Percentiles rank a stretch among this genome's conserved stretches.
Evolutionary conservation across 2,113 vertebrate species (phyloP).

Genomic region (Rattus rattus): DNA sequence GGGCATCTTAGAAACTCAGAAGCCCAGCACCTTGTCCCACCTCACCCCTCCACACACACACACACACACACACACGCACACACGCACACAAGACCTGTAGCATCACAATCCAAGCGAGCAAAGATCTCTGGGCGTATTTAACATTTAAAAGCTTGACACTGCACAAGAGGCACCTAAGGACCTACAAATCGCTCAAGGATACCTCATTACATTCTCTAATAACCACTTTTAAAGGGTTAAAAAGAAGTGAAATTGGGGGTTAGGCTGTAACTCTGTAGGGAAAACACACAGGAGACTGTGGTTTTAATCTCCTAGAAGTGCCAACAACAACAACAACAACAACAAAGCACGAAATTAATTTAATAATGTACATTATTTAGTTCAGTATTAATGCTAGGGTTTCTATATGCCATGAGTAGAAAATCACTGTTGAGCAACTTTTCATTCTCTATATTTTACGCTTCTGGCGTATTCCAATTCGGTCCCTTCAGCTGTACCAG

Average conservation of each 20-base stretch:
- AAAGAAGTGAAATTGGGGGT: neutral
- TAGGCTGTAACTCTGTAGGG: neutral
- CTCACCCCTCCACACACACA: neutral
- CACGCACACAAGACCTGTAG: neutral
- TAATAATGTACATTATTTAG: neutral
- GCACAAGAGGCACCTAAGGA: neutral
- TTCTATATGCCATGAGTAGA: neutral
- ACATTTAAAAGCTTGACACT: neutral
- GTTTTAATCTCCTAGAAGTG: neutral
- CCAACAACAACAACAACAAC: neutral
- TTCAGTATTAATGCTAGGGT: neutral
- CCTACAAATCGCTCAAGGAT: rapidly evolving
- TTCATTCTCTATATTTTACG: neutral
- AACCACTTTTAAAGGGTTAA: neutral
- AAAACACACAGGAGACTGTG: neutral
- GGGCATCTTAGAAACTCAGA: neutral
- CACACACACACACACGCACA: too few species aligned
- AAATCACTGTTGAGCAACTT: neutral
- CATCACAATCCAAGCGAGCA: neutral
- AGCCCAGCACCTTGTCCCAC: neutral
- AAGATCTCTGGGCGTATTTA: neutral
- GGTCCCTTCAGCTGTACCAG: neutral
- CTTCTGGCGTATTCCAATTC: too few species aligned
- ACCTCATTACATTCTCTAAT: neutral
- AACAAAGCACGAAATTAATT: neutral